Conservation (phyloP, 2,113 vertebrate species). For the Oncorhynchus nerka region DNA sequence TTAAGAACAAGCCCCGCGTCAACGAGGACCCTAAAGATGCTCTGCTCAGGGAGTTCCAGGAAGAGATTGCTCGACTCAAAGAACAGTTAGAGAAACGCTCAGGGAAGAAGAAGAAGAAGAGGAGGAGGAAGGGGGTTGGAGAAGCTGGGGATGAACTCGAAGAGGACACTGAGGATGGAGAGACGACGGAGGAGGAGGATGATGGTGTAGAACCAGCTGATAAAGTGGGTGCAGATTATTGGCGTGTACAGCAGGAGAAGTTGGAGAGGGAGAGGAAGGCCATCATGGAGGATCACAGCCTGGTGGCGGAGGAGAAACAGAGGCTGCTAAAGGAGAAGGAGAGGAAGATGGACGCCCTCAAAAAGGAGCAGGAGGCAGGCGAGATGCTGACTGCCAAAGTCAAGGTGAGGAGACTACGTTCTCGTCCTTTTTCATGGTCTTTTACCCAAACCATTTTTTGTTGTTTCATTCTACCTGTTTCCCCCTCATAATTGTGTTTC, state of each 20-base stretch:
- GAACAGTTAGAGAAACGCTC: conserved; percentile 88
- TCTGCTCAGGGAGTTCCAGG: conserved; percentile 92
- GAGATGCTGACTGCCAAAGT: conserved; percentile 92
- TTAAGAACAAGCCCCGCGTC: conserved; percentile 95
- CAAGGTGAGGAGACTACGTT: conserved; percentile 75
- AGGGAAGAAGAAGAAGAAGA: conserved; percentile 83
- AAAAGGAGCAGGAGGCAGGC: conserved; percentile 85
- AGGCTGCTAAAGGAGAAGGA: conserved; percentile 90
- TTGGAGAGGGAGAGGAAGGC: conserved; percentile 92
- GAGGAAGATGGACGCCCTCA: conserved; percentile 91
- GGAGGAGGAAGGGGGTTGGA: conserved; percentile 68
- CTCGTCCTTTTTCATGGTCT: neutral
- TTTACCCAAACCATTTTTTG: neutral
- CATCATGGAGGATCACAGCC: conserved; percentile 94
- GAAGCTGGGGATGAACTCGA: conserved; percentile 81
- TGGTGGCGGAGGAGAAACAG: conserved; percentile 93
- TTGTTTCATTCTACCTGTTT: neutral
- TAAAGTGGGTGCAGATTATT: conserved; percentile 81
- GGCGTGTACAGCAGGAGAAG: conserved; percentile 92
- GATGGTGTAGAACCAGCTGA: conserved; percentile 75
- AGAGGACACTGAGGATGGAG: conserved; percentile 77
- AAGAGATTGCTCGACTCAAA: conserved; percentile 94
- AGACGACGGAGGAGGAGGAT: conserved; percentile 68
- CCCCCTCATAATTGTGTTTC: too few species aligned
- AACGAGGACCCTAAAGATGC: conserved; percentile 98